These are phyloP conservation scores for Stenolophus ochropezus DNA, from an alignment of 2,888 invertebrate species.

Conservation along the genomic window DNA sequence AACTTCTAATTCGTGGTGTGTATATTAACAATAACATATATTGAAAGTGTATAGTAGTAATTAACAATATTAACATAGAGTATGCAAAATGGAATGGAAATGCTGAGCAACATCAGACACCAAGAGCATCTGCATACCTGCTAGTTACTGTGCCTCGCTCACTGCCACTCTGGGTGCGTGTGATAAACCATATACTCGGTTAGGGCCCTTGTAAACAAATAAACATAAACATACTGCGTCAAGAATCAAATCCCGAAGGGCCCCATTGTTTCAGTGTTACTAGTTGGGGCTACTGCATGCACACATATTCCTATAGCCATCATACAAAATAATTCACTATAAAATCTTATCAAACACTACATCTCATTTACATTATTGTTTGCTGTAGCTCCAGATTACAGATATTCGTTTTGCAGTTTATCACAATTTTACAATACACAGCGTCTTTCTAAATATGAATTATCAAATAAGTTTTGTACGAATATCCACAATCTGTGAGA, in stretches of 20 bases:
- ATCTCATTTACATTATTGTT: constrained; percentile 47
- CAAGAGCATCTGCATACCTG: constrained; percentile 26
- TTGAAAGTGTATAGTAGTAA: constrained; percentile 13
- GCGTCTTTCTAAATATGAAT: constrained; percentile 1
- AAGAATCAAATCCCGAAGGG: too few relatives aligned
- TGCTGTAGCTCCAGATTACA: constrained; percentile 8
- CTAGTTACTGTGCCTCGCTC: not conserved
- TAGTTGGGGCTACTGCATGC: constrained; percentile 20
- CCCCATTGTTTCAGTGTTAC: too few relatives aligned
- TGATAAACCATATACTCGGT: too few relatives aligned
- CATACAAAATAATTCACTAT: constrained; percentile 52
- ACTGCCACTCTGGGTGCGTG: not conserved
- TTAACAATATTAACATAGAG: constrained; percentile 29
- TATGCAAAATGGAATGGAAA: constrained; percentile 40
- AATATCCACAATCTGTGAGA: constrained; percentile 35
- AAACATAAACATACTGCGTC: too few relatives aligned
- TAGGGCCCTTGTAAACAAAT: too few relatives aligned
- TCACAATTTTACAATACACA: constrained; percentile 25
- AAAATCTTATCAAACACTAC: constrained; percentile 51
- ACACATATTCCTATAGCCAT: constrained; percentile 25
- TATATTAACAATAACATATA: constrained; percentile 40
- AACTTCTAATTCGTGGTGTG: not conserved
- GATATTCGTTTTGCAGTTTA: constrained; percentile 36
- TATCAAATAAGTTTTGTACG: constrained; percentile 36
- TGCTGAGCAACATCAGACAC: constrained; percentile 18